Conservation (phyloP, 2,797 vertebrate species). For the Schizopygopsis malacanthus region DNA sequence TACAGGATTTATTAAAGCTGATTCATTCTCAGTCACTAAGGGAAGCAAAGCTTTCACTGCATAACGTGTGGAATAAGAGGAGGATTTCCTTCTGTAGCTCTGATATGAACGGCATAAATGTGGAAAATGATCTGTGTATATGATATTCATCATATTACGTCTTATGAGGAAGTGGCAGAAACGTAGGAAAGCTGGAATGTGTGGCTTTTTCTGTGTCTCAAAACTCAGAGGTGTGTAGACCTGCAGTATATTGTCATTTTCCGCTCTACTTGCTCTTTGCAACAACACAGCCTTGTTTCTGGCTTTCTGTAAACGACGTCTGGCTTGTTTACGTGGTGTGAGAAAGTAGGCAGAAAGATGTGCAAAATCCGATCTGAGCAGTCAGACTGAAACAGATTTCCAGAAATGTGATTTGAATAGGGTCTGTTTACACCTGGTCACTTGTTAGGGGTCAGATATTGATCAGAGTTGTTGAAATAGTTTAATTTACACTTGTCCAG, state of each 20-base stretch:
- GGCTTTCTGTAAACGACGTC: neutral
- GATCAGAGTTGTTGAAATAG: too few relatives aligned
- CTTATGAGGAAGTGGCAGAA: neutral
- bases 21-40: neutral
- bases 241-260: neutral
- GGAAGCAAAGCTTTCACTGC: neutral
- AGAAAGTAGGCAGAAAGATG: neutral
- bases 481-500: too few relatives aligned
- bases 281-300: neutral
- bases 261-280: neutral
- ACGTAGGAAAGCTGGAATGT: neutral
- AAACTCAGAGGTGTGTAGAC: too few relatives aligned
- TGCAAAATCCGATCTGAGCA: neutral
- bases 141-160: too few relatives aligned
- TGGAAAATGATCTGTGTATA: neutral
- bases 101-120: too few relatives aligned
- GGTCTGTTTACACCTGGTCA: neutral
- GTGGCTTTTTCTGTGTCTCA: neutral
- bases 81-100: neutral
- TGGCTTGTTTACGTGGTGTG: neutral
- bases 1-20: constrained; percentile 32
- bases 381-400: neutral
- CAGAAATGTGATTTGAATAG: neutral
- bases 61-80: neutral
- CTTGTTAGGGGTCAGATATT: too few relatives aligned